Base-by-base conservation (phyloP, 2,888 invertebrate species). In the Phalera bucephala region DNA sequence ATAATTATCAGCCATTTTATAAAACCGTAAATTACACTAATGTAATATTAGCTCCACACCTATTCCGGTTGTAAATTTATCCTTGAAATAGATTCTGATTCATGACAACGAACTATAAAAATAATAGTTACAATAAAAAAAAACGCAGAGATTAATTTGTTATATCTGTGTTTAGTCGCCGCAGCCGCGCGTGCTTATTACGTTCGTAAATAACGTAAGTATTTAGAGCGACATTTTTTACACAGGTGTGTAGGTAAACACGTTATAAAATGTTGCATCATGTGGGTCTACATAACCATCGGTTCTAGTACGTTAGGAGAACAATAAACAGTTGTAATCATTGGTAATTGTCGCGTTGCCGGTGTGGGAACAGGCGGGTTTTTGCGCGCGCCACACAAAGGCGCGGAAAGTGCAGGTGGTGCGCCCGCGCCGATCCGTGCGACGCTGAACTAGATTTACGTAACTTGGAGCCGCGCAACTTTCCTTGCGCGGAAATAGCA, bases 261-360 rank as follows among this genome's bases (percentile, higher is more conserved):
- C 57, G 64, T 62, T 62, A 55, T 58, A 57, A 56, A 45, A 36
- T 25, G 56, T 76, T 77, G 69, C 76, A 63, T 72, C 66, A 78
- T 39, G 22, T 36, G 61, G 64, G 57, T 59, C 69, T 54, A 78
- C 70, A 76, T 77, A 80, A 78, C 69, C 43, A 49, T 44, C 50
- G 39, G 62, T 69, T 72, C 67, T 72, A 61, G 66, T 73, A 59
- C 55, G 56, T 52, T 63, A 71, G 67, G 72, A n/a, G n/a, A 66
- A 82, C 80, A 84, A 84, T 81, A 73, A 72, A 75, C 68, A 62
- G 29, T 59, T 71, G 77, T 81, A 81, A 79, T 75, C 65, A 75
- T 65, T 62, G 66, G 72, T 78, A 74, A 79, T 72, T 73, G 69
- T 75, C 65, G 62, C 62, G 59, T 53, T 60, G 66, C 71, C 75